Conservation (phyloP, 2,888 invertebrate species). For the Sisyra terminalis region DNA sequence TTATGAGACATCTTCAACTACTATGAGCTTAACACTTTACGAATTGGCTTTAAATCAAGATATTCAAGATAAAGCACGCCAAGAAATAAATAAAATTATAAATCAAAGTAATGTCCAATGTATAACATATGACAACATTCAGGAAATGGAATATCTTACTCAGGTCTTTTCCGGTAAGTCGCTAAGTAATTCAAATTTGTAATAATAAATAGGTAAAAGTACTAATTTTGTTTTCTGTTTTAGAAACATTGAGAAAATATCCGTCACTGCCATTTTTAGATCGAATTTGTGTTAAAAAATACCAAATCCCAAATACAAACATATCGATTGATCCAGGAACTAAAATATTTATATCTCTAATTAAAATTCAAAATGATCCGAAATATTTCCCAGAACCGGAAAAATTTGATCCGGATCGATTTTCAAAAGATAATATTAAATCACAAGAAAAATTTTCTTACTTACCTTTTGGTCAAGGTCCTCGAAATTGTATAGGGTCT, state of each 20-base stretch:
- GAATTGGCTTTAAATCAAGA: constrained; percentile 27
- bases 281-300: constrained; percentile 19
- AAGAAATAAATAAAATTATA: constrained; percentile 24
- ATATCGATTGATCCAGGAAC: constrained; percentile 24
- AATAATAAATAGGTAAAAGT: not conserved
- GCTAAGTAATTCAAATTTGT: not conserved
- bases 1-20: constrained; percentile 32
- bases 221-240: constrained; percentile 10
- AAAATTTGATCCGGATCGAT: constrained; percentile 17
- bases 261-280: constrained; percentile 23
- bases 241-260: constrained; percentile 27
- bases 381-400: constrained; percentile 17
- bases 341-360: constrained; percentile 23
- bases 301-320: constrained; percentile 22
- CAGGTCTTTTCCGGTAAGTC: constrained; percentile 28
- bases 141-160: constrained; percentile 33
- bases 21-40: constrained; percentile 27
- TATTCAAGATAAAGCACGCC: constrained; percentile 28
- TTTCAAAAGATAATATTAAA: constrained; percentile 14
- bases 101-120: constrained; percentile 17
- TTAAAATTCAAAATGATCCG: constrained; percentile 18
- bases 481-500: constrained; percentile 21
- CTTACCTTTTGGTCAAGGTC: constrained; percentile 24
- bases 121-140: constrained; percentile 30
- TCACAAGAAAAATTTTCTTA: constrained; percentile 13